Percentiles rank a stretch among this genome's conserved stretches.
phyloP scores from a whole-genome alignment of 2,113 vertebrate genomes.

The Prietella phreatophila region DNA sequence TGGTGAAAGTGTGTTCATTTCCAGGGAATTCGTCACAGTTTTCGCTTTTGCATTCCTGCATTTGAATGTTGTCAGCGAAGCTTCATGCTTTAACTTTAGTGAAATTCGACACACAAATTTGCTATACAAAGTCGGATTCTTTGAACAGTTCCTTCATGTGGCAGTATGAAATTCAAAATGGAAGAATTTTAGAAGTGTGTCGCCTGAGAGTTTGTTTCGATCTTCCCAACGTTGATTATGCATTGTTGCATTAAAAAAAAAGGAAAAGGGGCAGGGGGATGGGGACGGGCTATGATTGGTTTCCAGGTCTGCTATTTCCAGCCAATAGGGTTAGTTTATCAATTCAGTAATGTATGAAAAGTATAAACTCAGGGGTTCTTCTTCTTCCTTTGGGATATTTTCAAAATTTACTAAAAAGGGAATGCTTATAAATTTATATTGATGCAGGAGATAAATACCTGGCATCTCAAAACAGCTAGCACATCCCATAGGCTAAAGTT shows the following conservation, averaged over 20 bases:
- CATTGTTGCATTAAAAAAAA: background rate
- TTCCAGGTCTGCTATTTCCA: background rate
- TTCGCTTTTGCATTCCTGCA: background rate
- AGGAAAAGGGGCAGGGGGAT: accelerated
- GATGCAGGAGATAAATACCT: background rate
- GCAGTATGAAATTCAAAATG: background rate
- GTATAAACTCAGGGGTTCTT: background rate
- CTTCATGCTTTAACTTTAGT: background rate
- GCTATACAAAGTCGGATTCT: background rate
- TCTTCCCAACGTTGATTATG: background rate
- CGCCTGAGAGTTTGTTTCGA: background rate
- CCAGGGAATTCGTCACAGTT: background rate
- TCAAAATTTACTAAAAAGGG: background rate
- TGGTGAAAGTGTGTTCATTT: background rate
- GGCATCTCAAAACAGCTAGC: background rate
- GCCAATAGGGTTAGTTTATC: background rate
- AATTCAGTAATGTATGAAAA: background rate
- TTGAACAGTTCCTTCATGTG: background rate
- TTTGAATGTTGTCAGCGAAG: background rate
- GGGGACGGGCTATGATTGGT: too few species aligned
- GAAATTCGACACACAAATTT: background rate
- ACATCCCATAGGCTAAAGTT: background rate
- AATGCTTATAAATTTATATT: background rate
- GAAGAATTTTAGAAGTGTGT: background rate
- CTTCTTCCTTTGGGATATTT: background rate